Evolutionary conservation across 2,797 vertebrate species (phyloP), one percentile per base, ranked within the genome.

Genomic region (Balearica regulorum): DNA sequence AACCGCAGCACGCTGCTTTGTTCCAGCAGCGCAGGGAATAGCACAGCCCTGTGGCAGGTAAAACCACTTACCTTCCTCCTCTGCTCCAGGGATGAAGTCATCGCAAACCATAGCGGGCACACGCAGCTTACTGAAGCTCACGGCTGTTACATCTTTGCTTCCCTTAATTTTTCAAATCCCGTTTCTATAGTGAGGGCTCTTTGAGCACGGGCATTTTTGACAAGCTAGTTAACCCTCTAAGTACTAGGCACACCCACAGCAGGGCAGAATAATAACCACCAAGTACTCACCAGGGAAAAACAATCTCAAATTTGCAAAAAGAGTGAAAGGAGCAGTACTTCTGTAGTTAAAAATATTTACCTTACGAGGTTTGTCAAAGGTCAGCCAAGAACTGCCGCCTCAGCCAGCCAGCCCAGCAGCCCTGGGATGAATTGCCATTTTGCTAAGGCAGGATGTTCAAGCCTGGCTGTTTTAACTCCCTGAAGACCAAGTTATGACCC

Each of bases 381-480:
- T 88, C 83, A 93, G 15, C 31, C 2, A 6, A 79, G 84, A 93
- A 77, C 33, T 61, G 82, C 57, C 54, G 73, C 29, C 55, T 77
- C 71, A 70, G 26, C 18, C 49, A 35, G 26, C 68, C 49, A 90
- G 31, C 60, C 58, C 60, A 33, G 43, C 8, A 60, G 86, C 41
- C 51, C 25, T 53, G 55, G 54, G 68, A 44, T 41, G 58, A 94
- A 58, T 5, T 89, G 61, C n/a, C 4, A 6, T 28, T 70, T 55
- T 25, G 11, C 76, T 48, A 33, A 57, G 39, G 91, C 65, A 94
- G 85, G 66, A 94, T 72, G n/a, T 90, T 35, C 16, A 64, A 83
- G 18, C 35, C 87, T 78, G 58, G 43, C 65, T 94, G 58, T 91
- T 95, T 96, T 95, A 94, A 88, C 58, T 96, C 90, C 60, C 55